Evolutionary conservation across 2,888 invertebrate species (phyloP).

Genomic region (Troglohyphantes excavatus): DNA sequence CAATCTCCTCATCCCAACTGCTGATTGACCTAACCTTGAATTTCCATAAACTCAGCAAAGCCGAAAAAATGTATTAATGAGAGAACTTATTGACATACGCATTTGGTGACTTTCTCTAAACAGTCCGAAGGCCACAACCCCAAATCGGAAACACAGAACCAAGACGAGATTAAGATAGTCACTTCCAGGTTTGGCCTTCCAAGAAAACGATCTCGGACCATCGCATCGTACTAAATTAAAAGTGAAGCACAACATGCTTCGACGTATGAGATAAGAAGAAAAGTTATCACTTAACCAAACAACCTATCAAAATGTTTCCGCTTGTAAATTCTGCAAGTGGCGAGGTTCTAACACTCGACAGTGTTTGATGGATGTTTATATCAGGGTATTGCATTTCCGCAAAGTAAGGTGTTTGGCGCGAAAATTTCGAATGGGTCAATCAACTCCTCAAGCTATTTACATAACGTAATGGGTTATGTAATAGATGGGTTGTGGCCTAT

Average conservation of each 20-base stretch:
- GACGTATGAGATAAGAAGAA: not conserved
- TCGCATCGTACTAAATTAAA: not conserved
- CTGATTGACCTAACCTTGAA: not conserved
- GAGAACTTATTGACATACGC: not conserved
- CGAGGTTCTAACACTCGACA: not conserved
- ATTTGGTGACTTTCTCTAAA: not conserved
- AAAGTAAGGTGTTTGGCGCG: not conserved
- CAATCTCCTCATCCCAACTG: not conserved
- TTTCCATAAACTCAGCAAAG: not conserved
- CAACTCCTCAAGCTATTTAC: conserved; percentile 20
- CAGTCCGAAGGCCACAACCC: not conserved
- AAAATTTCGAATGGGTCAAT: conserved; percentile 17
- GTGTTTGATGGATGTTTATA: not conserved
- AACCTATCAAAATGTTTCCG: conserved; percentile 14
- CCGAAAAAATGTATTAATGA: not conserved
- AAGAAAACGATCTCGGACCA: not conserved
- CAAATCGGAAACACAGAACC: not conserved
- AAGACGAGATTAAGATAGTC: not conserved
- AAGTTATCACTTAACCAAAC: not conserved
- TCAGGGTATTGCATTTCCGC: conserved; percentile 1
- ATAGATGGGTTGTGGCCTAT: not conserved
- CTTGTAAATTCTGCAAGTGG: not conserved
- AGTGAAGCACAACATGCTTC: not conserved
- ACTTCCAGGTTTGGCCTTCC: not conserved
- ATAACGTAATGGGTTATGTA: conserved; percentile 23